Conservation (phyloP, 2,113 vertebrate genomes). For the Apus apus region DNA sequence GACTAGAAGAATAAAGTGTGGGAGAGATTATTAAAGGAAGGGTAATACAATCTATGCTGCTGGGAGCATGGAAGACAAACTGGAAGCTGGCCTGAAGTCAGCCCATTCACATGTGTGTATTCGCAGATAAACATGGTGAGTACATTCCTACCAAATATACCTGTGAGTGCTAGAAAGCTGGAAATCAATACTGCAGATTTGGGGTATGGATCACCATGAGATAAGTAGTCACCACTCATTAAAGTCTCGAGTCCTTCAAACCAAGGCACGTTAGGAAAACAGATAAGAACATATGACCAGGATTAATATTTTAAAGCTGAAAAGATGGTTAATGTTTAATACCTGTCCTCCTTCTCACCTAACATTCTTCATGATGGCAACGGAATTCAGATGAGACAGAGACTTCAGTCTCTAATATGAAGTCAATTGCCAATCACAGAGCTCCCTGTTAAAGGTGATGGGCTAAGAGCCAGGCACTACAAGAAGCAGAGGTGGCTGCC, state of each 20-base stretch:
- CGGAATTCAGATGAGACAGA: background rate
- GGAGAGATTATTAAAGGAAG: background rate
- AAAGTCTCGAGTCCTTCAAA: background rate
- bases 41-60: background rate
- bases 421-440: background rate
- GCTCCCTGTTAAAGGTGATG: background rate
- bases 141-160: background rate
- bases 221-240: background rate
- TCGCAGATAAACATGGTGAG: background rate
- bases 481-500: background rate
- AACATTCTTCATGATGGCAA: background rate
- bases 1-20: background rate
- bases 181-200: background rate
- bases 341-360: constrained; percentile 7
- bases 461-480: background rate
- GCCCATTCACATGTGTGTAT: background rate
- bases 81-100: background rate
- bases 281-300: background rate
- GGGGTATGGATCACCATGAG: rapidly evolving
- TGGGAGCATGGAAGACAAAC: background rate
- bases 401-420: background rate
- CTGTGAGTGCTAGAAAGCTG: background rate
- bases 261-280: background rate
- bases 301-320: constrained; percentile 25
- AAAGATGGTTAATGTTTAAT: constrained; percentile 20